Evolutionary conservation across 2,888 invertebrate species (phyloP).

Genomic region (Zygothrica quintamaculata): DNA sequence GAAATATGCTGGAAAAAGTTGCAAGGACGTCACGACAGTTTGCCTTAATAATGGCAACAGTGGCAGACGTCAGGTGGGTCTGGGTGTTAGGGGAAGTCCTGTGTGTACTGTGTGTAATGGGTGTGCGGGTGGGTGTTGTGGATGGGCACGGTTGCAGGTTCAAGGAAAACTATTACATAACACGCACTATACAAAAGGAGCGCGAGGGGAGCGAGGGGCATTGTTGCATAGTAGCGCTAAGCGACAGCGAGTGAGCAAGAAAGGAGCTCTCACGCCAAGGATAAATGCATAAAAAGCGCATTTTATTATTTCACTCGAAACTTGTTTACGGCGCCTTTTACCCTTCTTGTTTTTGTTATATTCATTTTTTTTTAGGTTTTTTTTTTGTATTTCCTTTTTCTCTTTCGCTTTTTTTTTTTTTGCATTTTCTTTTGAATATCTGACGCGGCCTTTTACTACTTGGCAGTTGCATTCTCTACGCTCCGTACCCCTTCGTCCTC

Average conservation of each 20-base stretch:
- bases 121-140: too few species aligned
- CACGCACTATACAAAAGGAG: slow-evolving; percentile 64
- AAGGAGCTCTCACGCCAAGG: slow-evolving; percentile 1
- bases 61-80: neutral
- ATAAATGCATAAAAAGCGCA: slow-evolving; percentile 73
- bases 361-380: neutral
- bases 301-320: slow-evolving; percentile 79
- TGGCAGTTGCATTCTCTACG: too few species aligned
- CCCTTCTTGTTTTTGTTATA: neutral
- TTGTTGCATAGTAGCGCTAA: too few species aligned
- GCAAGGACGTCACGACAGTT: slow-evolving; percentile 74
- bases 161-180: slow-evolving; percentile 67
- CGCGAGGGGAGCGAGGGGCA: slow-evolving; percentile 1
- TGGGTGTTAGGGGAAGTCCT: too few species aligned
- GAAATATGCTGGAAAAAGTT: slow-evolving; percentile 75
- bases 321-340: slow-evolving; percentile 69
- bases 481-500: too few species aligned
- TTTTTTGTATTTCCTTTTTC: slow-evolving; percentile 6
- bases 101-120: too few species aligned
- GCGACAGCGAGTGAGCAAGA: slow-evolving; percentile 8
- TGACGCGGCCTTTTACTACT: slow-evolving; percentile 29
- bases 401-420: slow-evolving; percentile 2
- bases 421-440: slow-evolving; percentile 31
- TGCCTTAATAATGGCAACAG: slow-evolving; percentile 55
- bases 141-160: neutral